Evolutionary conservation across 2,888 invertebrate genomes (phyloP).

Genomic region (Erebia ligea): DNA sequence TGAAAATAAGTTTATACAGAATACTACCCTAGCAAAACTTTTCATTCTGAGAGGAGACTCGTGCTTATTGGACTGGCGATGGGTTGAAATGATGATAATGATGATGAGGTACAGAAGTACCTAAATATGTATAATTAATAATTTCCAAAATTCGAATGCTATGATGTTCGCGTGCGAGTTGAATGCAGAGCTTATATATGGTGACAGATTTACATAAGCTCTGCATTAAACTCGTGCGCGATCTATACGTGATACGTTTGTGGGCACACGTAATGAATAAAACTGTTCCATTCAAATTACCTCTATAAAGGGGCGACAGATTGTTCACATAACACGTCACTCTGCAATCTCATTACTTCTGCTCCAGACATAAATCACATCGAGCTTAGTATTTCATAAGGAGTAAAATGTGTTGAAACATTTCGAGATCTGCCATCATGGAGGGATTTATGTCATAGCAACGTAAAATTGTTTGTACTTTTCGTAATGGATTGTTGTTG

Average conservation of each 20-base stretch:
- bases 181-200: too few species aligned
- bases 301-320: conserved; percentile 19
- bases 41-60: too few species aligned
- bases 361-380: conserved; percentile 37
- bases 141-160: background rate
- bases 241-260: background rate
- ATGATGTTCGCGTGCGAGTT: too few species aligned
- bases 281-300: background rate
- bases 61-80: too few species aligned
- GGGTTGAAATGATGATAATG: too few species aligned
- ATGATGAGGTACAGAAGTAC: too few species aligned
- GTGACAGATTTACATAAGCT: too few species aligned
- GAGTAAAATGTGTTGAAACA: conserved; percentile 23
- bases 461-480: background rate
- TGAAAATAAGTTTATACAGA: too few species aligned
- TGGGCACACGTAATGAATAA: too few species aligned
- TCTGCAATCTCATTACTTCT: conserved; percentile 39
- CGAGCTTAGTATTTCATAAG: conserved; percentile 35
- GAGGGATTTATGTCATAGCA: conserved; percentile 6
- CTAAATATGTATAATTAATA: too few species aligned
- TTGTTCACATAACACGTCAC: conserved; percentile 33
- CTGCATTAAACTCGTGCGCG: too few species aligned
- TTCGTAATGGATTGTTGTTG: conserved; percentile 5
- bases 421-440: conserved; percentile 3
- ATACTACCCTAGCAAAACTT: too few species aligned